Evolutionary conservation across 2,888 invertebrate genomes (phyloP).

Genomic region (Pseudococcus longispinus): DNA sequence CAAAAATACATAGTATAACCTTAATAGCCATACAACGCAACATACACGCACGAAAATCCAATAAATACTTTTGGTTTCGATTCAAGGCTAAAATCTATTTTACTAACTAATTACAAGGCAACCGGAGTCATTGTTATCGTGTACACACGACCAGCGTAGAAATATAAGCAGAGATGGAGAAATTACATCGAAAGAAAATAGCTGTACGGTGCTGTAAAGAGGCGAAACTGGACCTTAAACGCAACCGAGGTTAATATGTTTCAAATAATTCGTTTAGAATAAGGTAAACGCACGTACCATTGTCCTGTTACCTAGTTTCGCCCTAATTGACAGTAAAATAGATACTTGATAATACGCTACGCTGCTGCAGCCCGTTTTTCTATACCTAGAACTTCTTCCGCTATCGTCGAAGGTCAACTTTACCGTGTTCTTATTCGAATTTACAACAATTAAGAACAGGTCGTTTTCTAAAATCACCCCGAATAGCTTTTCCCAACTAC

Average conservation of each 20-base stretch:
- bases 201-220: background rate
- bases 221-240: slow-evolving; percentile 41
- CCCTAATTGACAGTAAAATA: slow-evolving; percentile 46
- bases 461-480: background rate
- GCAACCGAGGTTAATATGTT: slow-evolving; percentile 38
- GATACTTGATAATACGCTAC: slow-evolving; percentile 36
- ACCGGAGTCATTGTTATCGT: slow-evolving; percentile 32
- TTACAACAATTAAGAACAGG: background rate
- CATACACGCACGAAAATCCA: slow-evolving; percentile 13
- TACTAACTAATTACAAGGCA: slow-evolving; percentile 39
- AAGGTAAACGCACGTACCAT: slow-evolving; percentile 43
- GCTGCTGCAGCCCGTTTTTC: background rate
- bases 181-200: slow-evolving; percentile 40
- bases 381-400: background rate
- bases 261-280: slow-evolving; percentile 40
- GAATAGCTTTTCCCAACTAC: background rate
- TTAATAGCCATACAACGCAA: background rate
- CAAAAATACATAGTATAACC: background rate
- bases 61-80: slow-evolving; percentile 44
- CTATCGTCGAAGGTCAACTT: slow-evolving; percentile 19
- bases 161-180: background rate
- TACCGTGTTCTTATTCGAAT: background rate
- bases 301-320: slow-evolving; percentile 45
- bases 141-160: background rate
- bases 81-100: slow-evolving; percentile 44